These are phyloP conservation scores for Hippoglossus stenolepis DNA, from an alignment of 2,113 vertebrate species.

Conservation along the genomic window DNA sequence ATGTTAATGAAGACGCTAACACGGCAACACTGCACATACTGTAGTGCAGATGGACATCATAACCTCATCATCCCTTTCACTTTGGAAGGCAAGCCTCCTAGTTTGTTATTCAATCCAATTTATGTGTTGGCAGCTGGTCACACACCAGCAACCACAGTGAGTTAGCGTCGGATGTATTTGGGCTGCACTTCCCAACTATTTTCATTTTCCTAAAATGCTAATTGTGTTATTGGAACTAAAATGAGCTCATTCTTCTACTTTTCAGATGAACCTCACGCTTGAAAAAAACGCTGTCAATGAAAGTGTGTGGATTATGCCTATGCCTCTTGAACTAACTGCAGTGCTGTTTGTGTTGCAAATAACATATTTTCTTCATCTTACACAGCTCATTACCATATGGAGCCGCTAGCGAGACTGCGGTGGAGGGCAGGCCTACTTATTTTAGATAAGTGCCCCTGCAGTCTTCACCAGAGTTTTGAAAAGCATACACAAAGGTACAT, in stretches of 20 bases:
- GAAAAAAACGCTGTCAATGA: slow-evolving; percentile 16
- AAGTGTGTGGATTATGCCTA: background rate
- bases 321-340: slow-evolving; percentile 50
- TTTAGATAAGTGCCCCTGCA: slow-evolving; percentile 65
- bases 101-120: slow-evolving; percentile 51
- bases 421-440: slow-evolving; percentile 72
- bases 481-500: slow-evolving; percentile 35
- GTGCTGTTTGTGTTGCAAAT: slow-evolving; percentile 55
- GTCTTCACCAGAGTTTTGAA: slow-evolving; percentile 51
- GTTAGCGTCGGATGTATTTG: slow-evolving; percentile 19
- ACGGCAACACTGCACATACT: slow-evolving; percentile 27
- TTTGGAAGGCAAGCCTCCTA: slow-evolving; percentile 27
- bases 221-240: slow-evolving; percentile 11
- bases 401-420: slow-evolving; percentile 56
- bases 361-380: slow-evolving; percentile 64
- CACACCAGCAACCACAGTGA: slow-evolving; percentile 15
- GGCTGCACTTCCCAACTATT: slow-evolving; percentile 8
- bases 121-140: slow-evolving; percentile 52
- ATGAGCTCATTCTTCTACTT: slow-evolving; percentile 32
- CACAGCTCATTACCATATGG: slow-evolving; percentile 72
- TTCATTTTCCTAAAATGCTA: background rate
- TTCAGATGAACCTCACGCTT: slow-evolving; percentile 22
- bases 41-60: slow-evolving; percentile 45
- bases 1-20: slow-evolving; percentile 39
- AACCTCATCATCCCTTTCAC: slow-evolving; percentile 36